phyloP scores from a whole-genome alignment of 2,888 invertebrate species.

The Apamea epomidion region DNA sequence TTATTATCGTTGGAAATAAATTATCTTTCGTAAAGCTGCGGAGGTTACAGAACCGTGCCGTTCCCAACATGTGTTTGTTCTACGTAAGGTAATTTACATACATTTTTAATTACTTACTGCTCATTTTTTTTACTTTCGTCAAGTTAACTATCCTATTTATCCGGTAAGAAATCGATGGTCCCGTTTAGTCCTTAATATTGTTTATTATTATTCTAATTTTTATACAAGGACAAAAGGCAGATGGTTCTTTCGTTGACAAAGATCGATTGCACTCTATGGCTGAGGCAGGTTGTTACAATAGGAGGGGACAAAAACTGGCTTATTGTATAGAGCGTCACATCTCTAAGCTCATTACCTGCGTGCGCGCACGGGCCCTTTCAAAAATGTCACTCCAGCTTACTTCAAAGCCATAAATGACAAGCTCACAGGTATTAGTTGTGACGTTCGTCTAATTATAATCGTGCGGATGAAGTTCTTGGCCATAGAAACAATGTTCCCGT shows the following conservation, averaged over 20 bases:
- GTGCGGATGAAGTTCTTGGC: constrained; percentile 69
- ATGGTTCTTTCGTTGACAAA: constrained; percentile 83
- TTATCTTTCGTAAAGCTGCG: constrained; percentile 65
- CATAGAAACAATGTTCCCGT: constrained; percentile 53
- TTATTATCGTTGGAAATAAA: constrained; percentile 73
- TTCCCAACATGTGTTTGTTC: constrained; percentile 44
- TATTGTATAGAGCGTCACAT: constrained; percentile 78
- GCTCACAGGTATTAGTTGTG: constrained; percentile 76
- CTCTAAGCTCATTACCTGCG: constrained; percentile 84
- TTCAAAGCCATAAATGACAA: constrained; percentile 73
- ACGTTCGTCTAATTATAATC: constrained; percentile 78
- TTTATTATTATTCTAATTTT: constrained; percentile 87
- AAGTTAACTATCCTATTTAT: constrained; percentile 64
- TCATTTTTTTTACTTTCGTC: constrained; percentile 51
- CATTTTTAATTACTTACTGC: constrained; percentile 46
- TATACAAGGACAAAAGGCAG: constrained; percentile 86
- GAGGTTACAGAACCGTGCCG: constrained; percentile 9
- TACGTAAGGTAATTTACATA: constrained; percentile 48
- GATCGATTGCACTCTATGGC: constrained; percentile 81
- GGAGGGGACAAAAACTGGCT: constrained; percentile 77
- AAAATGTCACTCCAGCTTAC: constrained; percentile 83
- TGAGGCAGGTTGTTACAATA: constrained; percentile 79
- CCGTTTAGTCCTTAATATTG: constrained; percentile 75
- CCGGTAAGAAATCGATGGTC: constrained; percentile 66
- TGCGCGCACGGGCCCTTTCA: constrained; percentile 79